Conservation (phyloP, 2,888 invertebrate species). For the Athripsodes cinereus region DNA sequence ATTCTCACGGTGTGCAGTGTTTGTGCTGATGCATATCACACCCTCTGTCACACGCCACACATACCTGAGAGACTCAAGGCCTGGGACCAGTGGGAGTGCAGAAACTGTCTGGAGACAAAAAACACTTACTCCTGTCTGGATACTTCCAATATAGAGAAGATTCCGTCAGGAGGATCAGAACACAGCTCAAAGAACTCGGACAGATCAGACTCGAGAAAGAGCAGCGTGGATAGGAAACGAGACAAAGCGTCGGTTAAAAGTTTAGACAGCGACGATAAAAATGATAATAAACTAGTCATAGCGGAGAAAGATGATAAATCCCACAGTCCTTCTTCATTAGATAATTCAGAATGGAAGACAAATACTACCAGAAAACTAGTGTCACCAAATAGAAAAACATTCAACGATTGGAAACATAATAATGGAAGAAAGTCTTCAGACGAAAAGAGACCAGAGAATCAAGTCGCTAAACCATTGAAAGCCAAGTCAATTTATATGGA, state of each 20-base stretch:
- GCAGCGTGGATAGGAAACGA: slow-evolving; percentile 15
- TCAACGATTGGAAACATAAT: slow-evolving; percentile 19
- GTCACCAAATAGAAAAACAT: slow-evolving; percentile 14
- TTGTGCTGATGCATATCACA: slow-evolving; percentile 82
- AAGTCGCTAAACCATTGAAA: slow-evolving; percentile 9
- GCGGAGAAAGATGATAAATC: slow-evolving; percentile 20
- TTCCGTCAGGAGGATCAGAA: slow-evolving; percentile 17
- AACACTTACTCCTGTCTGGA: slow-evolving; percentile 34
- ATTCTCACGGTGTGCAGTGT: slow-evolving; percentile 71
- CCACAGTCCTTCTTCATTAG: slow-evolving; percentile 16
- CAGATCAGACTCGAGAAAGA: slow-evolving; percentile 22
- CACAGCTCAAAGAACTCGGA: slow-evolving; percentile 25
- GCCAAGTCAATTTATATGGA: slow-evolving; percentile 22
- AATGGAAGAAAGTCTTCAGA: slow-evolving; percentile 8
- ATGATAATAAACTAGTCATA: slow-evolving; percentile 14
- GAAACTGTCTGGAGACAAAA: slow-evolving; percentile 51
- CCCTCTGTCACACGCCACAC: slow-evolving; percentile 70
- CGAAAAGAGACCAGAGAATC: slow-evolving; percentile 4
- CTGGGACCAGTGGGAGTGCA: slow-evolving; percentile 66
- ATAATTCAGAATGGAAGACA: slow-evolving; percentile 20
- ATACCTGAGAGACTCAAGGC: slow-evolving; percentile 52
- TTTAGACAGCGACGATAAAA: slow-evolving; percentile 22
- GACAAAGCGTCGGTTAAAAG: slow-evolving; percentile 23
- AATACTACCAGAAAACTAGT: slow-evolving; percentile 13
- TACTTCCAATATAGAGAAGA: slow-evolving; percentile 34